Evolutionary conservation across 2,113 vertebrate species (phyloP), one percentile per base, ranked within the genome.

Genomic region (Asarcornis scutulata): DNA sequence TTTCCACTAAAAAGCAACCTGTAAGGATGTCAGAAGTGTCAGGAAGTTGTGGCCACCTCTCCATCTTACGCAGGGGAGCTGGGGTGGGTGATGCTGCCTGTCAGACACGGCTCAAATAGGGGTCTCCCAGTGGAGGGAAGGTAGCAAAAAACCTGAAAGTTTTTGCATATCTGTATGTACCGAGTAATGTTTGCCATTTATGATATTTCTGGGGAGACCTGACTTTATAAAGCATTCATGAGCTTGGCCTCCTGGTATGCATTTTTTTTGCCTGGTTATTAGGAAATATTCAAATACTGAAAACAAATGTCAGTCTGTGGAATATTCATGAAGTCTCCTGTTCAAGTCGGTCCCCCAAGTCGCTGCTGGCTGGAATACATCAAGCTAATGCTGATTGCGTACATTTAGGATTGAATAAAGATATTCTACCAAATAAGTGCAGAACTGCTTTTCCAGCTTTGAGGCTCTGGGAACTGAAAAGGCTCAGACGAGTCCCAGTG

Each of bases 271-370:
- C 86, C 88, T 77, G 88, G 88, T 94, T 94, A 91, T 93, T 94
- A 95, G 89, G 86, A 95, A 95, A 93, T 95, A 96, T 95, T 96
- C 83, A 91, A 91, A 95, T 94, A 83, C 62, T 56, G 77, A 92
- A 95, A 97, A 94, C 94, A 93, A 96, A 95, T 91, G 94, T 94
- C 95, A 88, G 93, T 63, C 89, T 85, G 72, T 46, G 69, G 91
- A 96, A 96, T 97, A 97, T 97, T 96, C 95, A 96, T 97, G 91
- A 97, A 89, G 78, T 89, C 93, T 96, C 85, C 93, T 56, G 82
- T 72, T 96, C 55, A 4, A 85, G 89, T 85, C 3, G 8, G 79
- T 96, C 95, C 91, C 96, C 78, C 91, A 95, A 89, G 84, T 93
- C 23, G 12, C 95, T 93, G 94, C 89, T 93, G 96, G 94, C 92